Evolutionary conservation across 2,888 invertebrate species (phyloP).

Genomic region (Xylota sylvarum): DNA sequence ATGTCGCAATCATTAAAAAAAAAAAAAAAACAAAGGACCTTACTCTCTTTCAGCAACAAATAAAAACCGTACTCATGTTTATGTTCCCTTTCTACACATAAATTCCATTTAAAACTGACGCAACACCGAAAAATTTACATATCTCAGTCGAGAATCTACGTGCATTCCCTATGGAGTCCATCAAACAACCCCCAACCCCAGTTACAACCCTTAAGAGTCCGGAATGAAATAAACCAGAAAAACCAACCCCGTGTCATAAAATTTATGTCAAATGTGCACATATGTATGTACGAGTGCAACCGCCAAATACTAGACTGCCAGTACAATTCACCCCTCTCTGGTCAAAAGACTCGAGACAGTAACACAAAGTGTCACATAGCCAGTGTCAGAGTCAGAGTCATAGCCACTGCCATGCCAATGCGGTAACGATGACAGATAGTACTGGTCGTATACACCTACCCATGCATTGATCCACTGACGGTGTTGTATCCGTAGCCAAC

Average conservation of each 20-base stretch:
- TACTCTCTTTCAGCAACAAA: background rate
- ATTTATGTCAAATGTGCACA: conserved; percentile 26
- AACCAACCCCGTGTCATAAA: conserved; percentile 21
- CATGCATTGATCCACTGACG: conserved; percentile 43
- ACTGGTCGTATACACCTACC: conserved; percentile 21
- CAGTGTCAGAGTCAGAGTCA: conserved; percentile 38
- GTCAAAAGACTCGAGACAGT: background rate
- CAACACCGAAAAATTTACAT: conserved; percentile 13
- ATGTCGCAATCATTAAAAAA: background rate
- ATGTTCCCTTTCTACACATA: conserved; percentile 22
- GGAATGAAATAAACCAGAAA: conserved; percentile 15
- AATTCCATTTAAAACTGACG: conserved; percentile 30
- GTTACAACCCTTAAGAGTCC: conserved; percentile 38
- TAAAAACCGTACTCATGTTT: conserved; percentile 5
- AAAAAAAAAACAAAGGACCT: background rate
- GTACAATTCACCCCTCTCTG: background rate
- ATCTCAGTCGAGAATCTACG: conserved; percentile 4
- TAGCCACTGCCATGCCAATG: conserved; percentile 42
- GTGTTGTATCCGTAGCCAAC: background rate
- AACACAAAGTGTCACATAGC: conserved; percentile 37
- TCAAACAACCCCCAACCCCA: background rate
- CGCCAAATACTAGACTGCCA: conserved; percentile 19
- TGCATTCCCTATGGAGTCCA: conserved; percentile 37
- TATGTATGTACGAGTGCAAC: background rate
- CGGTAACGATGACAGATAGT: conserved; percentile 56